A percentile compares a stretch with the other conserved stretches of the same genome.
These are phyloP conservation scores for Sialia sialis DNA, from an alignment of 2,113 vertebrate species.

Conservation along the genomic window DNA sequence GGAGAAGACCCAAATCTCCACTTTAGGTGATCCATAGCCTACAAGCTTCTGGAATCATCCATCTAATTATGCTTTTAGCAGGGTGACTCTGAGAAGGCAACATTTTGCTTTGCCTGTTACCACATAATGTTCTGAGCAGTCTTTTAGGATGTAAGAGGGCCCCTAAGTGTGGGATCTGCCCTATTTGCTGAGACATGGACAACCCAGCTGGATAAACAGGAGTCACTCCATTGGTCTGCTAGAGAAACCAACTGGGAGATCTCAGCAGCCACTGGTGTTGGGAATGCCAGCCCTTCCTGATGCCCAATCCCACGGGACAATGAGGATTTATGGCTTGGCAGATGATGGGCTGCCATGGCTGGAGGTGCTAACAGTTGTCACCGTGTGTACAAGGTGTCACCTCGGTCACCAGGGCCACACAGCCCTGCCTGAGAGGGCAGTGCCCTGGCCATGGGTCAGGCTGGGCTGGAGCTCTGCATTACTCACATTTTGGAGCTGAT, in stretches of 20 bases:
- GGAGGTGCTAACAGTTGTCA: neutral
- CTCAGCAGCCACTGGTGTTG: accelerated
- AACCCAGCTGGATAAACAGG: neutral
- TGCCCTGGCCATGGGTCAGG: neutral
- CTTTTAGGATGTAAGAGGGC: neutral
- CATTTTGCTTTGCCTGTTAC: neutral
- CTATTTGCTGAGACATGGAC: neutral
- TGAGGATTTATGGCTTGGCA: neutral
- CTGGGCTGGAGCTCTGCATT: neutral
- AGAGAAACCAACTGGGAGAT: neutral
- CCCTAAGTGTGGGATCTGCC: neutral
- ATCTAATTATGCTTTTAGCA: neutral
- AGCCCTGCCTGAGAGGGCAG: neutral
- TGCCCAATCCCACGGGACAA: neutral
- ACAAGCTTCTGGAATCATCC: neutral
- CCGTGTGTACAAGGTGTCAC: neutral
- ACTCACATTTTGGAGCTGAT: neutral
- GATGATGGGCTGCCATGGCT: neutral
- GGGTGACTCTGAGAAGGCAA: neutral
- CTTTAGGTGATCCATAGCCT: neutral
- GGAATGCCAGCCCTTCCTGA: neutral
- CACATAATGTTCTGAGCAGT: neutral
- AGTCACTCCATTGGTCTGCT: neutral
- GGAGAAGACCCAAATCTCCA: neutral
- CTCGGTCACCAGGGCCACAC: neutral